Evolutionary conservation across 2,113 vertebrate species (phyloP).

Genomic region (Sarotherodon lohbergeri): DNA sequence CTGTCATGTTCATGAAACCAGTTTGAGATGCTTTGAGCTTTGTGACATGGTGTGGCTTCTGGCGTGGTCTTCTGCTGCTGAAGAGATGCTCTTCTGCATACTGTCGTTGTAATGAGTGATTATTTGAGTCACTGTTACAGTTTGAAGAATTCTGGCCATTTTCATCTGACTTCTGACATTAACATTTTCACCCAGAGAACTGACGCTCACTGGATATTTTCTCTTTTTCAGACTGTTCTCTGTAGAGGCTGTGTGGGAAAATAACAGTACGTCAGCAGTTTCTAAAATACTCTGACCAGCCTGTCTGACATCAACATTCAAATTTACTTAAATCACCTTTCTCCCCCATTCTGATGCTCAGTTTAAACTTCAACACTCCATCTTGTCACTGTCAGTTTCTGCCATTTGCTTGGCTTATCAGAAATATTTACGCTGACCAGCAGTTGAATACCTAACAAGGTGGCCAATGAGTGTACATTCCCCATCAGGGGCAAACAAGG

Average conservation of each 20-base stretch:
- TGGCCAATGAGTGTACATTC: neutral
- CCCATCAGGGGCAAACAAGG: neutral
- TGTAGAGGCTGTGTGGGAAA: neutral
- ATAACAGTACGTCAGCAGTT: neutral
- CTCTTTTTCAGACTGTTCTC: neutral
- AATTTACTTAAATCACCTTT: neutral
- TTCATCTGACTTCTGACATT: neutral
- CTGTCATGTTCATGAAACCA: fast-evolving
- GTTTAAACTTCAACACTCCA: neutral
- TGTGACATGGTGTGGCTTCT: neutral
- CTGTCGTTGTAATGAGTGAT: neutral
- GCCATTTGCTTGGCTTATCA: neutral
- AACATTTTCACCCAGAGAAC: neutral
- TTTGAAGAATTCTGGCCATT: neutral
- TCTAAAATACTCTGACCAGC: neutral
- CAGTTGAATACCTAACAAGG: neutral
- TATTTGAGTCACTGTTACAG: neutral
- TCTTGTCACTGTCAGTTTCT: neutral
- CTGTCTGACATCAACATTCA: neutral
- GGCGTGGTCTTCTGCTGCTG: neutral
- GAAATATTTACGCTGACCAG: neutral
- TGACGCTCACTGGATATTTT: neutral
- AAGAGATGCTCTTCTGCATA: neutral
- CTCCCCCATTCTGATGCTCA: neutral
- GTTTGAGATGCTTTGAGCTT: neutral